These are phyloP conservation scores for Apogon hyalosoma DNA, from an alignment of 2,797 vertebrate species.

Conservation along the genomic window DNA sequence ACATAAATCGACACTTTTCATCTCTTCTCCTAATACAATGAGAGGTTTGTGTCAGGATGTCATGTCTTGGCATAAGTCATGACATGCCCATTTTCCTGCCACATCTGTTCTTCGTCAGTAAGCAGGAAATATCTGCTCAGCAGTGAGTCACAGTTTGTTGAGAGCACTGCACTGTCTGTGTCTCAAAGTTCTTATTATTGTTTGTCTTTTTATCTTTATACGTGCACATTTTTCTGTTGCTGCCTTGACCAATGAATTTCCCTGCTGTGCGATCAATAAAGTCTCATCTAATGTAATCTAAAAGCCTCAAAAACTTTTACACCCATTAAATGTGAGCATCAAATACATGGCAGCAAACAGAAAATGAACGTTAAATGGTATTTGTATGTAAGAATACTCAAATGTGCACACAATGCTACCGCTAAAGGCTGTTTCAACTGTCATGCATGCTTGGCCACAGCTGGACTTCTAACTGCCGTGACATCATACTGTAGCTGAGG, in stretches of 20 bases:
- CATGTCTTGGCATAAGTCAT: slow-evolving; percentile 41
- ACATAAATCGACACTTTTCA: slow-evolving; percentile 10
- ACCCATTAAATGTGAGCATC: slow-evolving; percentile 4
- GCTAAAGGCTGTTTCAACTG: slow-evolving; percentile 40
- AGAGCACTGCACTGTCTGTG: neutral
- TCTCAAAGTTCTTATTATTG: too few relatives aligned
- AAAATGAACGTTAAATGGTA: slow-evolving; percentile 12
- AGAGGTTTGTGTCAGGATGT: slow-evolving; percentile 53
- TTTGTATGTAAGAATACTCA: neutral
- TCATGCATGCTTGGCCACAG: slow-evolving; percentile 62
- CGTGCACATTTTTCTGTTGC: too few relatives aligned
- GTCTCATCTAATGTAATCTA: too few relatives aligned
- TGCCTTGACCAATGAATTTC: too few relatives aligned
- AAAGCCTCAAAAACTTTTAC: slow-evolving; percentile 5
- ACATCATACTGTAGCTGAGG: slow-evolving; percentile 58
- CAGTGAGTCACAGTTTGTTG: slow-evolving; percentile 35
- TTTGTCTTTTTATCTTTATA: too few relatives aligned
- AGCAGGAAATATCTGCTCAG: slow-evolving; percentile 53
- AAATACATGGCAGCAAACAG: slow-evolving; percentile 9
- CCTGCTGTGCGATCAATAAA: too few relatives aligned
- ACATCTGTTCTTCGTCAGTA: slow-evolving; percentile 63
- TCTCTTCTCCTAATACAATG: slow-evolving; percentile 35
- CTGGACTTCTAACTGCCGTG: slow-evolving; percentile 65
- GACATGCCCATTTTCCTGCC: slow-evolving; percentile 30
- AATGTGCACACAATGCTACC: neutral